Percentiles rank a stretch among this genome's conserved stretches.
Conservation (phyloP, 2,797 vertebrate species). For the Chaetodon trifasciatus region DNA sequence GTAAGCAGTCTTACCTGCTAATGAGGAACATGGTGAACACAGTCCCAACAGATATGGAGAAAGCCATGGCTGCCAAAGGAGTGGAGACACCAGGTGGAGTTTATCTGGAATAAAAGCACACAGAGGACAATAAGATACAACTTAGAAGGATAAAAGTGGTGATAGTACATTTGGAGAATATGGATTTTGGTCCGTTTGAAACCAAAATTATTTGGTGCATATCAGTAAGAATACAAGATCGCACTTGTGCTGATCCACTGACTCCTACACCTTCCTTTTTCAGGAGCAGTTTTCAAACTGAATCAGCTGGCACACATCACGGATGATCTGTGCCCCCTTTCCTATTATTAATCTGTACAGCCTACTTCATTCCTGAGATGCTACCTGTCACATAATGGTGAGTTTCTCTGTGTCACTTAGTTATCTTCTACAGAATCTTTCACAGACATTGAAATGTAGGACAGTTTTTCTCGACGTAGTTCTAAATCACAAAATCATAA, state of each 20-base stretch:
- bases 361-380: constrained; percentile 17
- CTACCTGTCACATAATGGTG: constrained; percentile 29
- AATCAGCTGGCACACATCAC: constrained; percentile 41
- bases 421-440: constrained; percentile 22
- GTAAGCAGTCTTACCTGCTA: constrained; percentile 82
- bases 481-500: constrained; percentile 32
- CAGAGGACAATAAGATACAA: constrained; percentile 37
- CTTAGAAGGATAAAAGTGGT: constrained; percentile 31
- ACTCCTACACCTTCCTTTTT: constrained; percentile 24
- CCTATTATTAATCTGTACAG: constrained; percentile 54
- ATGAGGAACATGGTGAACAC: constrained; percentile 82
- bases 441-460: constrained; percentile 20
- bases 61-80: constrained; percentile 76
- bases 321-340: constrained; percentile 54
- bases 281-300: constrained; percentile 31
- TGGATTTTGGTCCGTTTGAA: neutral
- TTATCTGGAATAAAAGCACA: constrained; percentile 80
- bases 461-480: constrained; percentile 24
- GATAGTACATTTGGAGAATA: constrained; percentile 9
- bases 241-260: constrained; percentile 9
- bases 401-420: constrained; percentile 2
- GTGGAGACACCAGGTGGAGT: constrained; percentile 67
- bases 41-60: constrained; percentile 72
- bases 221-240: neutral
- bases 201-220: constrained; percentile 14